Conservation (phyloP, 30 jellyfish, hydroid and myxozoan species). For the Sanderia malayensis region DNA sequence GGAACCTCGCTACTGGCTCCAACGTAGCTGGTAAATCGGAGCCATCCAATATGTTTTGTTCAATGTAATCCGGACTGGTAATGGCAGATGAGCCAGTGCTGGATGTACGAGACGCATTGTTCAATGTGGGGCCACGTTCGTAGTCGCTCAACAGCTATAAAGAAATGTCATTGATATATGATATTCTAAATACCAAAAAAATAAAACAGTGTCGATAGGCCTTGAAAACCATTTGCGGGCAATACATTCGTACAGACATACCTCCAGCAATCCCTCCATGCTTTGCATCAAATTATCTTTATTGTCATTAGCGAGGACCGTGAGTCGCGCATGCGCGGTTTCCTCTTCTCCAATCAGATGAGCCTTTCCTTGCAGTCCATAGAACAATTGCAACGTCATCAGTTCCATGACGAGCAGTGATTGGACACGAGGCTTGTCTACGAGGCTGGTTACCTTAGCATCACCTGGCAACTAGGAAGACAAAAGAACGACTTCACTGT, state of each 20-base stretch:
- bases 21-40: slow-evolving; percentile 77
- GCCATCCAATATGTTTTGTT: slow-evolving; percentile 52
- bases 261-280: slow-evolving; percentile 98
- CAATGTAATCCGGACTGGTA: slow-evolving; percentile 97
- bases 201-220: too few species aligned
- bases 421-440: slow-evolving; percentile 71
- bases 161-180: too few species aligned
- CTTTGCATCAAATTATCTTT: slow-evolving; percentile 81
- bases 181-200: too few species aligned
- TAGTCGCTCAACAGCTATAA: slow-evolving; percentile 83
- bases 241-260: too few species aligned
- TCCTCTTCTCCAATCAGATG: slow-evolving; percentile 59
- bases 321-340: slow-evolving; percentile 59
- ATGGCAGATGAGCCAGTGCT: slow-evolving; percentile 91
- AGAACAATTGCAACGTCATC: slow-evolving; percentile 97
- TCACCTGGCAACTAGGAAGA: slow-evolving; percentile 25
- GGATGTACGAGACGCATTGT: slow-evolving; percentile 68
- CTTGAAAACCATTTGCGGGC: too few species aligned
- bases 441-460: slow-evolving; percentile 19
- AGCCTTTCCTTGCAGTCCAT: slow-evolving; percentile 71
- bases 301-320: slow-evolving; percentile 48
- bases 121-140: slow-evolving; percentile 68
- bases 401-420: slow-evolving; percentile 87
- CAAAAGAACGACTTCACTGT: too few species aligned
- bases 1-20: slow-evolving; percentile 90